Conservation (phyloP, 2,113 vertebrate genomes). For the Haemorhous mexicanus region DNA sequence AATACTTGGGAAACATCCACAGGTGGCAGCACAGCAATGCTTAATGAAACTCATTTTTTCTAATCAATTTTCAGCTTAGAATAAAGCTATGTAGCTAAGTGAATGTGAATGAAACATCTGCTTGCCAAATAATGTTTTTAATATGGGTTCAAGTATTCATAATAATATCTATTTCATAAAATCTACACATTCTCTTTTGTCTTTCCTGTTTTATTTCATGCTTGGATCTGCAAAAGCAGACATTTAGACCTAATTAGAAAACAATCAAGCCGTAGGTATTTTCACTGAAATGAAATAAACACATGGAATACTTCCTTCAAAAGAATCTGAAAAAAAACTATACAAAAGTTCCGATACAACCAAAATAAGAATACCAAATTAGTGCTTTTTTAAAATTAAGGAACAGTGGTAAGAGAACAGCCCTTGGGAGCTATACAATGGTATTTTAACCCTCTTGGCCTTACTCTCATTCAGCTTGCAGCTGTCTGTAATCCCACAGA, state of each 20-base stretch:
- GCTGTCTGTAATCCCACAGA: neutral
- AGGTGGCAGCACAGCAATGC: slow-evolving; percentile 40
- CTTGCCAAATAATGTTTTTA: neutral
- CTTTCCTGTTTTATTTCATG: neutral
- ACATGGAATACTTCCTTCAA: neutral
- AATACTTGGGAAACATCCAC: slow-evolving; percentile 1
- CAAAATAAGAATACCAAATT: neutral
- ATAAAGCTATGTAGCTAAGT: neutral
- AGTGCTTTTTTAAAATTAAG: neutral
- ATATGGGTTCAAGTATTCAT: neutral
- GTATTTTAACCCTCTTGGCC: neutral
- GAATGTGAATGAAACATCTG: neutral
- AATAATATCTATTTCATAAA: neutral
- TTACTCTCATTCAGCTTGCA: neutral
- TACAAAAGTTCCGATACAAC: neutral
- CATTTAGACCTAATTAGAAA: neutral
- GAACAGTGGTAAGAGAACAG: neutral
- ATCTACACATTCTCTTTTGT: neutral
- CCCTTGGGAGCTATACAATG: neutral
- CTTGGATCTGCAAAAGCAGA: neutral
- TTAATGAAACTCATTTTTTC: neutral
- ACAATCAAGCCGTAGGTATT: neutral
- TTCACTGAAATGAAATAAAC: neutral
- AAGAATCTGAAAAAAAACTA: neutral
- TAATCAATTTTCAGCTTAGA: neutral